Evolutionary conservation across 64 coral and sea anemone genomes (phyloP), one percentile per base, ranked within the genome.

Genomic region (Pocillopora damicornis): DNA sequence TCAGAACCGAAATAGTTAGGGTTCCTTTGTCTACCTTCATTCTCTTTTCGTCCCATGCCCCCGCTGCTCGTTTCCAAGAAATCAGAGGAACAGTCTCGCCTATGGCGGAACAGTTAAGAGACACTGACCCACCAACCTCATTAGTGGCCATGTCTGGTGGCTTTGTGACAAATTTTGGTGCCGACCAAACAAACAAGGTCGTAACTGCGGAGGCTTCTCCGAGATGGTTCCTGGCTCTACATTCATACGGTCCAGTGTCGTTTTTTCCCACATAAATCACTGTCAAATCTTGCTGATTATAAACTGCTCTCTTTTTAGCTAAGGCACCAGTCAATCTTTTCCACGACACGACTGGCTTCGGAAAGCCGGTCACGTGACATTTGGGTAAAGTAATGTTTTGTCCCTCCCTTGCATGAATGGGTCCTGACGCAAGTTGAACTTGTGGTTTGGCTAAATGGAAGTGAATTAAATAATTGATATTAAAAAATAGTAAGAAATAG

Each of bases 331-430:
- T 16, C 7, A 76, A 11, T 65, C 78, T 93, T 37, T 74, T 62
- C 91, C 91, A 92, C 5, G 85, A 82, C 10, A 92, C 79, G 5
- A 45, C 11, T 5, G 91, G 91, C 1, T 35, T 8, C 8, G 91
- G 91, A 71, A 64, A 61, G 13, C 91, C 91, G 22, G 91, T 88
- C 58, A 62, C 88, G 45, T 59, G 56, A 63, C 88, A 89, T 42
- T 69, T 63, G 26, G 76, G 85, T 0, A 93, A 74, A 1, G 79
- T 89, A 11, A 77, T 9, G 5, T 79, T 78, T 34, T 61, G 22
- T 3, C 87, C 79, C 23, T 56, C 68, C 59, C 86, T 88, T 6
- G 10, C 74, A 25, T 88, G 18, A 22, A 73, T 77, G 23, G 79
- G 87, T 13, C 80, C 87, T 6, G 61, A 30, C 0, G 30, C 0